Percentiles rank a stretch among this genome's conserved stretches.
These are phyloP conservation scores for Centropus unirufus DNA, from an alignment of 2,113 vertebrate species.

Conservation along the genomic window DNA sequence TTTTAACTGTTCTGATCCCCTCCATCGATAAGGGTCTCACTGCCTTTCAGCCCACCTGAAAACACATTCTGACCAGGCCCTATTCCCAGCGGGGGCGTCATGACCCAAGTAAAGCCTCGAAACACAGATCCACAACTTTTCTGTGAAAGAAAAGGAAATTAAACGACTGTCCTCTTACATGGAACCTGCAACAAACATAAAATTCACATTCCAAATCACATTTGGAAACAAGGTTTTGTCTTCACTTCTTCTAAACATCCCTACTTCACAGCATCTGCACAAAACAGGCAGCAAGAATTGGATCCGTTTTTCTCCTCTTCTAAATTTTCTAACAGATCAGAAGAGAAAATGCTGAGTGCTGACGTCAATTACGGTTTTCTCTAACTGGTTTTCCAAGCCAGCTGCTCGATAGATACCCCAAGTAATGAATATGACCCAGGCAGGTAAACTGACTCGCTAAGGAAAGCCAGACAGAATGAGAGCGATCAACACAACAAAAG, in stretches of 20 bases:
- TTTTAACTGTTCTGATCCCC: not conserved
- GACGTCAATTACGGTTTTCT: too few relatives aligned
- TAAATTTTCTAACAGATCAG: not conserved
- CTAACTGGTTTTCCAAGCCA: too few relatives aligned
- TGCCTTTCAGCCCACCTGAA: not conserved
- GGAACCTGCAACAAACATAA: not conserved
- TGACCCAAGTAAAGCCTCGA: not conserved
- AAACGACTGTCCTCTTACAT: not conserved
- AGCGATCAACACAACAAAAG: too few relatives aligned
- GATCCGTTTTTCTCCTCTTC: not conserved
- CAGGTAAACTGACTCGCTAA: too few relatives aligned
- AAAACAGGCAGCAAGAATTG: not conserved
- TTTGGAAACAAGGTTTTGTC: not conserved
- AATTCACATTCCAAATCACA: too few relatives aligned
- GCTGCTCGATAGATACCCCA: too few relatives aligned
- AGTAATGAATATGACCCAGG: too few relatives aligned
- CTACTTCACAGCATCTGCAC: not conserved
- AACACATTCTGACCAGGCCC: not conserved
- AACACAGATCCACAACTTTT: not conserved
- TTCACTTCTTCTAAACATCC: not conserved
- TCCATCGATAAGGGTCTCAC: not conserved
- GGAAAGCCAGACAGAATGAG: too few relatives aligned
- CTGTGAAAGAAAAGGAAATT: not conserved
- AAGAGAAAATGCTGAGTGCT: not conserved
- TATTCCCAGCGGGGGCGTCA: not conserved